phyloP scores from a whole-genome alignment of 1,140 invertebrate genomes.

The Leptinotarsa lineolata region DNA sequence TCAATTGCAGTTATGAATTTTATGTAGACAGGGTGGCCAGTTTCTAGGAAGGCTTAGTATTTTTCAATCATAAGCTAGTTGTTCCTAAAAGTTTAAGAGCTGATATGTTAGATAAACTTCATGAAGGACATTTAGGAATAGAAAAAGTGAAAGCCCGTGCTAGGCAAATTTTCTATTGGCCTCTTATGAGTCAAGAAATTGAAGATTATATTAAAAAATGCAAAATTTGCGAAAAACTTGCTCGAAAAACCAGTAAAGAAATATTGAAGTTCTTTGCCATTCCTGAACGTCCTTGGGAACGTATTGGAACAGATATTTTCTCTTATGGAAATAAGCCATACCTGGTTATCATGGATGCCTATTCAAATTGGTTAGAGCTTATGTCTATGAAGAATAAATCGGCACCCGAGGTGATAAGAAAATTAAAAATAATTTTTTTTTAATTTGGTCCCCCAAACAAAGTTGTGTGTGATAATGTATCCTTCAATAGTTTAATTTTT shows the following conservation, averaged over 20 bases:
- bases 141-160: too few relatives aligned
- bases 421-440: constrained; percentile 37
- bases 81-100: constrained; percentile 51
- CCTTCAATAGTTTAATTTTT: constrained; percentile 36
- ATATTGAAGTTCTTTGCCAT: constrained; percentile 47
- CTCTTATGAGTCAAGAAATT: too few relatives aligned
- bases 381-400: too few relatives aligned
- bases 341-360: constrained; percentile 29
- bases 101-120: constrained; percentile 35
- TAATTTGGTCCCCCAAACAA: constrained; percentile 43
- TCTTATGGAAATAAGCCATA: constrained; percentile 13
- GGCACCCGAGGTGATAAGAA: constrained; percentile 5
- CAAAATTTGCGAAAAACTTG: too few relatives aligned
- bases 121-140: constrained; percentile 11
- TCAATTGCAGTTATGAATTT: too few relatives aligned
- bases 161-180: too few relatives aligned
- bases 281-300: constrained; percentile 47
- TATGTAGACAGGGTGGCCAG: too few relatives aligned
- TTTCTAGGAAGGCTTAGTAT: constrained; percentile 45
- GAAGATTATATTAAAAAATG: too few relatives aligned
- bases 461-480: too few relatives aligned
- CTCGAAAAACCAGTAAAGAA: constrained; percentile 48
- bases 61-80: too few relatives aligned
- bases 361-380: constrained; percentile 50
- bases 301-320: constrained; percentile 52